Evolutionary conservation across 2,888 invertebrate species (phyloP), one percentile per base, ranked within the genome.

Genomic region (Acleris emargana): DNA sequence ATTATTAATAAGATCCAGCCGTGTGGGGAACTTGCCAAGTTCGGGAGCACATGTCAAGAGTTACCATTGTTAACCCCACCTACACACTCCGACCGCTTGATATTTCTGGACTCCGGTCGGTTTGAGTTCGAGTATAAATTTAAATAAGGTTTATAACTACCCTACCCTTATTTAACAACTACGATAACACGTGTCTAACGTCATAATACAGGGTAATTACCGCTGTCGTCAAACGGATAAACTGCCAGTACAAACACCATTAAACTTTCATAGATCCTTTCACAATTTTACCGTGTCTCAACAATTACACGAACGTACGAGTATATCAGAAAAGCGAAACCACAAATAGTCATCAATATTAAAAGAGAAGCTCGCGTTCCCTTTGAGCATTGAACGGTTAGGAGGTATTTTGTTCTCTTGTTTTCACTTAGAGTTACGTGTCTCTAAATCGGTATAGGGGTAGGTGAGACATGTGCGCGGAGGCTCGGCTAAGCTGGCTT

Each of bases 1-100:
- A 87, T 84, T 77, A 78, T 77, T 76, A 76, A 73, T 76, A 71
- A 72, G 72, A 74, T 73, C 68, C 64, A 62, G 64, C 60, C 63
- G 67, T 62, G 64, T 61, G 66, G 47, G 47, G 51, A 61, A 50
- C 61, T 66, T 57, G n/a, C 51, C 7, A 52, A 66, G 52, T 52
- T 55, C 51, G 61, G 51, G 57, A 55, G 62, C 49, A 55, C 25
- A 62, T 49, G 52, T 60, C 60, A 60, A 43, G 38, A 43, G 51
- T 53, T 60, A 52, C 51, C 43, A 60, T 60, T 52, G 60, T 60
- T 60, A 16, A 43, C 25, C 32, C 43, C 22, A 43, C 22, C 22
- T 28, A 50, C 47, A 16, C 17, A 57, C 25, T 32, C 18, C 17
- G 13, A 28, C 28, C 9, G 25, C 28, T 22, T 38, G 54, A 38